Evolutionary conservation across 2,888 invertebrate species (phyloP).

Genomic region (Cephus pulcher): DNA sequence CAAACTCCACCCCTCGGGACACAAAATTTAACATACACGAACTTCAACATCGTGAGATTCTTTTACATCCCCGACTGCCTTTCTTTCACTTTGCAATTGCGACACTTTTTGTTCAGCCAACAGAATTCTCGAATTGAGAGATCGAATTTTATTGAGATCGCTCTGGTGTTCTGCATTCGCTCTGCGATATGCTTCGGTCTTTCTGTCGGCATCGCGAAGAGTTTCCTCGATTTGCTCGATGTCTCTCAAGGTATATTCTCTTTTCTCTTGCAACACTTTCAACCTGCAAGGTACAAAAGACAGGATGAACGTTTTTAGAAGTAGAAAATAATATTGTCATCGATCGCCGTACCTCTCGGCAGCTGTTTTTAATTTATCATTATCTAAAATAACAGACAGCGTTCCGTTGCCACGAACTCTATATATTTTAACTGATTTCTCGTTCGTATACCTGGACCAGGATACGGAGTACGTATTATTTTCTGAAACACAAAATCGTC

Average conservation of each 20-base stretch:
- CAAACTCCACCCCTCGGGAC: not conserved
- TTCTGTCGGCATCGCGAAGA: constrained; percentile 32
- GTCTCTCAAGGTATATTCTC: constrained; percentile 36
- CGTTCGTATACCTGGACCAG: constrained; percentile 75
- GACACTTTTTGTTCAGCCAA: constrained; percentile 46
- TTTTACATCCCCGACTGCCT: constrained; percentile 50
- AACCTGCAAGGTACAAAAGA: constrained; percentile 52
- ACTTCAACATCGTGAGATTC: constrained; percentile 39
- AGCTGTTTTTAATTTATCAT: constrained; percentile 66
- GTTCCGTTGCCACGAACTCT: constrained; percentile 69
- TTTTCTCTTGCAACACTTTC: constrained; percentile 41
- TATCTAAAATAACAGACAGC: constrained; percentile 73
- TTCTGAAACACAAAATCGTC: constrained; percentile 63
- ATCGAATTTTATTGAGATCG: constrained; percentile 41
- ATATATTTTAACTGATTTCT: constrained; percentile 71
- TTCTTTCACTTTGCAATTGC: constrained; percentile 54
- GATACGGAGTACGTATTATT: constrained; percentile 71
- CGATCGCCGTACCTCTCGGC: constrained; percentile 46
- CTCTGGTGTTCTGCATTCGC: constrained; percentile 37
- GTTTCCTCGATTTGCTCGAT: constrained; percentile 52
- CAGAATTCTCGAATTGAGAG: constrained; percentile 47
- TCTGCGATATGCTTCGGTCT: constrained; percentile 43
- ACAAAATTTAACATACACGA: constrained; percentile 35
- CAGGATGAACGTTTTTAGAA: constrained; percentile 31
- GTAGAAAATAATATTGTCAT: constrained; percentile 12